These are phyloP conservation scores for Danionella cerebrum DNA, from an alignment of 2,113 vertebrate species.

Conservation along the genomic window DNA sequence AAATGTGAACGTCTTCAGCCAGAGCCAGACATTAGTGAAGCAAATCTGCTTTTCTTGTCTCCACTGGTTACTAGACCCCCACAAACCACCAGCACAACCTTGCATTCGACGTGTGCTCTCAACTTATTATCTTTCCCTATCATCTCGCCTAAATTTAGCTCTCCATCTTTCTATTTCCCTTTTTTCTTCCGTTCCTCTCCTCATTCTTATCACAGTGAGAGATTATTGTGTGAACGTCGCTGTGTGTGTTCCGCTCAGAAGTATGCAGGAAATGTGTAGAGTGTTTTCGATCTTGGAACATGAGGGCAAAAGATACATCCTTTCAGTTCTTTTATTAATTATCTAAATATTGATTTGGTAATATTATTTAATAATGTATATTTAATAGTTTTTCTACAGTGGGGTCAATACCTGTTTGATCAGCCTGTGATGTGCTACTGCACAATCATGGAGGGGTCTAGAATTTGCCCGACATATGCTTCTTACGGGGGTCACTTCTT, in stretches of 20 bases:
- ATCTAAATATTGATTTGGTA: too few relatives aligned
- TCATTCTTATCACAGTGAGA: constrained; percentile 4
- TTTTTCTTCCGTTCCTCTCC: not conserved
- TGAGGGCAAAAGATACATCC: not conserved
- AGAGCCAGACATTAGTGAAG: not conserved
- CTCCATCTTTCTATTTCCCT: not conserved
- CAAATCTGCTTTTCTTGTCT: constrained; percentile 2
- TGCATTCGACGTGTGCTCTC: constrained; percentile 8
- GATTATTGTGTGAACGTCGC: constrained; percentile 2
- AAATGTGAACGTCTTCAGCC: not conserved
- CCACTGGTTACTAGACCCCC: not conserved
- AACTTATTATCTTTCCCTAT: constrained; percentile 21
- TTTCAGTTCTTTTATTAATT: too few relatives aligned
- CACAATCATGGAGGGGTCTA: too few relatives aligned
- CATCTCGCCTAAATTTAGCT: constrained; percentile 19
- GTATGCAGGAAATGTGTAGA: not conserved
- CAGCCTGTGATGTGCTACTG: too few relatives aligned
- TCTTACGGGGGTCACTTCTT: too few relatives aligned
- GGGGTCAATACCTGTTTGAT: too few relatives aligned
- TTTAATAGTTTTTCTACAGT: too few relatives aligned
- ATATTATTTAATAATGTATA: too few relatives aligned
- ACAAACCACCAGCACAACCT: not conserved
- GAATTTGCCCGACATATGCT: too few relatives aligned
- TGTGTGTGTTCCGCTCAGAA: constrained; percentile 2
- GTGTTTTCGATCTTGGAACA: not conserved